A percentile compares a stretch with the other conserved stretches of the same genome.
These are phyloP conservation scores for Kobus ellipsiprymnus DNA, from an alignment of 2,113 vertebrate species.

Conservation along the genomic window DNA sequence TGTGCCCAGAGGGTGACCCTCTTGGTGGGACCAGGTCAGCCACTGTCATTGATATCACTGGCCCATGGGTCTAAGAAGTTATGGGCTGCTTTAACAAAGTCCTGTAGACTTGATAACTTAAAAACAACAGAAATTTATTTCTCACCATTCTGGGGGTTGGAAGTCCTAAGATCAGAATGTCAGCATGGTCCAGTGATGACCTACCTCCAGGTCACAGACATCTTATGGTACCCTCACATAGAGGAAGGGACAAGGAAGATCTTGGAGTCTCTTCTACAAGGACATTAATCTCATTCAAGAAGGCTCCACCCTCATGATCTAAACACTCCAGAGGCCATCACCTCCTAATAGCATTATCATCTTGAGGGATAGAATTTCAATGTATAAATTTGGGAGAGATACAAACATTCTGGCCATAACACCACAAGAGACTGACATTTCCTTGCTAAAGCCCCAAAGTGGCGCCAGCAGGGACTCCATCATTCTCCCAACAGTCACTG, in stretches of 20 bases:
- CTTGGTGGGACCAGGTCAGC: background rate
- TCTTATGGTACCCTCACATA: background rate
- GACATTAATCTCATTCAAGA: background rate
- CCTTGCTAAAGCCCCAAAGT: background rate
- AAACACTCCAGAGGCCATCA: background rate
- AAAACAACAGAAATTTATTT: background rate
- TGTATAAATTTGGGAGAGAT: rapidly evolving
- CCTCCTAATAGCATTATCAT: background rate
- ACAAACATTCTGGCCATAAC: background rate
- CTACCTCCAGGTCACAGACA: background rate
- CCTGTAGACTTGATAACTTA: too few species aligned
- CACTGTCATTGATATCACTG: background rate
- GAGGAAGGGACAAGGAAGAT: background rate
- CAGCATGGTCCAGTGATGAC: background rate
- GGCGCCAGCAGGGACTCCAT: background rate
- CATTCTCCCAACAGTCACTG: background rate
- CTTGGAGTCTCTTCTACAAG: background rate
- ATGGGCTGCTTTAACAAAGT: background rate
- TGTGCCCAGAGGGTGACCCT: too few species aligned
- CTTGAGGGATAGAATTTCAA: background rate
- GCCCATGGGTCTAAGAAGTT: background rate
- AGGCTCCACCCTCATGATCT: background rate
- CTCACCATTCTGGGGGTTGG: background rate
- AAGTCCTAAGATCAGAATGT: background rate
- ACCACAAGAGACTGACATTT: background rate